A percentile compares a stretch with the other conserved stretches of the same genome.
Conservation (phyloP, 2,113 vertebrate species). For the Coregonus clupeaformis region DNA sequence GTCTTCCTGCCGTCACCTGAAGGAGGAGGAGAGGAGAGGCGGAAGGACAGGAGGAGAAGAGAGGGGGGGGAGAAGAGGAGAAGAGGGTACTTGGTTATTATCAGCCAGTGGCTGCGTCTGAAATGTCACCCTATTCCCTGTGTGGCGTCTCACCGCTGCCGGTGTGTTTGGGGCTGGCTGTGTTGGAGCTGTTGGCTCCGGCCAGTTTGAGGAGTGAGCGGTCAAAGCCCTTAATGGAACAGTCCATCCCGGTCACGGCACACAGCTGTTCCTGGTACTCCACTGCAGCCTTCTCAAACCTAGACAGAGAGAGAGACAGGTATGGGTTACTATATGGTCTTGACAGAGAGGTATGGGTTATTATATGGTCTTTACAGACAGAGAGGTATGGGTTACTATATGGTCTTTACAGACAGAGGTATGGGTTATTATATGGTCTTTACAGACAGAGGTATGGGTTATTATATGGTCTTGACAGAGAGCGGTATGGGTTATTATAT, state of each 20-base stretch:
- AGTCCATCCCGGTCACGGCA: conserved; percentile 90
- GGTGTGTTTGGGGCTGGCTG: conserved; percentile 91
- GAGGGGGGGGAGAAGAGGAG: no score
- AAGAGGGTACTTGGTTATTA: no score
- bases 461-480: no score
- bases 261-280: conserved; percentile 97
- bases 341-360: neutral
- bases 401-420: no score
- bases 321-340: no score
- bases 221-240: conserved; percentile 86
- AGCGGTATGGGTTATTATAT: no score
- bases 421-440: no score
- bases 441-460: no score
- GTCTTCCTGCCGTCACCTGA: conserved; percentile 90
- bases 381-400: no score
- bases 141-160: conserved; percentile 77
- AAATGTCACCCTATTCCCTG: no score
- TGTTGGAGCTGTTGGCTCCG: conserved; percentile 74
- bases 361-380: no score
- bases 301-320: conserved; percentile 72
- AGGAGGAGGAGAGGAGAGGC: no score
- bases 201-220: conserved; percentile 82
- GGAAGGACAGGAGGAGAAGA: neutral
- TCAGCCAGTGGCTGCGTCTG: neutral
- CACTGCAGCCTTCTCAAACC: conserved; percentile 93